Evolutionary conservation across 2,113 vertebrate species (phyloP), one percentile per base, ranked within the genome.

Genomic region (Litocranius walleri): DNA sequence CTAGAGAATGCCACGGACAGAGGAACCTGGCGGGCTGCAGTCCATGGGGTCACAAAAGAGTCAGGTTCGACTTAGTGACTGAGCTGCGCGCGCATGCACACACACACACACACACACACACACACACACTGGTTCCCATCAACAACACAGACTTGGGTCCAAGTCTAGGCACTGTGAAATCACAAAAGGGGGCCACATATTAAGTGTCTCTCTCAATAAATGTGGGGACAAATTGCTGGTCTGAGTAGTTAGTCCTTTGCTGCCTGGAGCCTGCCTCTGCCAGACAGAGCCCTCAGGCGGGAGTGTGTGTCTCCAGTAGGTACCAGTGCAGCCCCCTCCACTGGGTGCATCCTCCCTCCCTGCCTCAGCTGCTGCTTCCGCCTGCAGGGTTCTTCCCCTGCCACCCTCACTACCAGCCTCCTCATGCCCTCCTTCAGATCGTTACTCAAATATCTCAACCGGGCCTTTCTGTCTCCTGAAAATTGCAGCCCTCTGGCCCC

Each of bases 21-120:
- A 71, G 64, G n/a, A 71, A 71, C 64, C 64, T 36, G 64, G n/a
- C 5, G 9, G n/a, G 64, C 64, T 36, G 5, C 64, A 71, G 64
- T 36, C 9, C 64, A 12, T 23, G n/a, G n/a, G 9, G 19, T 6
- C 64, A 36, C 64, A 36, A 36, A 67, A 71, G 19, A 71, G n/a
- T 71, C n/a, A 0, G 64, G 9, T 36, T 71, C 19, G 5, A 71
- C 64, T 71, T 36, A 23, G n/a, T 3, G 64, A 67, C 33, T n/a
- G 33, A 64, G 62, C 16, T 8, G 54, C 19, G 1, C 2, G 5
- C 0, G 1, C 2, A 0, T 1, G 43, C 43, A 5, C 43, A 5
- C 43, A 17, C 30, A 64, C 62, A 33, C 62, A n/a, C 30, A 62
- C 61, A 62, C 61, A 30, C 29, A 33, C 30, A 8, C 6, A 62